Evolutionary conservation across 1,140 invertebrate genomes (phyloP), one percentile per base, ranked within the genome.

Genomic region (Drosophila suzukii): DNA sequence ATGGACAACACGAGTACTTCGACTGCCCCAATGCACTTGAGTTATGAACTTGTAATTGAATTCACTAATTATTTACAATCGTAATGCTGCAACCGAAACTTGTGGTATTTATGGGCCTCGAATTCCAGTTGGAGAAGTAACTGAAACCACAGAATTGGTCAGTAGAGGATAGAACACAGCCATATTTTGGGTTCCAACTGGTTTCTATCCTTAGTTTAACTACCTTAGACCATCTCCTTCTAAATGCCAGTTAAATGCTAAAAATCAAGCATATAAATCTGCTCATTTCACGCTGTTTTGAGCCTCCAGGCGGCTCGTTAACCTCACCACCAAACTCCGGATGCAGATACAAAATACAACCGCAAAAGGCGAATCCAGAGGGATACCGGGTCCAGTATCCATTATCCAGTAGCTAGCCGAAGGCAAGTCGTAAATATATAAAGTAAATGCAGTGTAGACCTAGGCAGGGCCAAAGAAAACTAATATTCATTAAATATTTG

Each of bases 401-500:
- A 3, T 27, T 27, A 27, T 27, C 27, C 27, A 27, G 27, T 5
- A 27, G 27, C 17, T 30, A 12, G 36, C 65, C 63, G 8, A 6
- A 36, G 67, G 67, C 67, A 58, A 50, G 67, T 71, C 49, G 65
- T 71, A 71, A 71, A 71, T 71, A 47, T 65, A 70, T 61, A 65
- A 13, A 41, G n/a, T 46, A 57, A 13, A 10, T 11, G 39, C 24
- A 63, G 34, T 75, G 43, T 36, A 66, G 34, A 75, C 41, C 53
- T 75, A 75, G 60, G 60, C 60, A 66, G 15, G 34, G 43, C 57
- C 54, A 62, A 56, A 74, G 62, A 78, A 75, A 86, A 88, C 75
- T 78, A 86, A 88, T 89, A 89, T 80, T 83, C 76, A 88, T 84
- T 77, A 83, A 89, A 89, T 89, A 89, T 83, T 88, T 88, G 72